Percentiles rank a stretch among this genome's conserved stretches.
Conservation (phyloP, 2,797 vertebrate genomes). For the Onychomys leucogaster region DNA sequence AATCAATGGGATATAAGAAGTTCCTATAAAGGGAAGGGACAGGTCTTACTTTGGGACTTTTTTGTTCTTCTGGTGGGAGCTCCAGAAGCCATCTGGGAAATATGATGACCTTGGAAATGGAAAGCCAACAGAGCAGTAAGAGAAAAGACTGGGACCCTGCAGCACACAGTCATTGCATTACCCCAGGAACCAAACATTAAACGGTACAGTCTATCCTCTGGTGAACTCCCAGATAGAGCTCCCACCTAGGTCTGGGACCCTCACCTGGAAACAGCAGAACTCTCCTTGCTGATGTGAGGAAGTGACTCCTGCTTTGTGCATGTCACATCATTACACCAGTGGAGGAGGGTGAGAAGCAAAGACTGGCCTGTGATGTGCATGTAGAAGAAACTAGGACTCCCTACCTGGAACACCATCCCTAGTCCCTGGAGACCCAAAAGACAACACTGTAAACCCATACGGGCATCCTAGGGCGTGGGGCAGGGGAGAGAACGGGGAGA, state of each 20-base stretch:
- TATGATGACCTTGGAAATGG: constrained; percentile 24
- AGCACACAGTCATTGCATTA: background rate
- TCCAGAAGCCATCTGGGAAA: background rate
- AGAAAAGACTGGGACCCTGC: background rate
- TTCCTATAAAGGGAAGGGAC: background rate
- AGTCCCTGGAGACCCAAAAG: background rate
- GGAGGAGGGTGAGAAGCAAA: background rate
- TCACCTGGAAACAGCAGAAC: background rate
- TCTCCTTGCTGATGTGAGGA: background rate
- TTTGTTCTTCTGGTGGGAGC: constrained; percentile 41
- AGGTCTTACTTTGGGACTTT: background rate
- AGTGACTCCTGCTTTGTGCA: accelerated
- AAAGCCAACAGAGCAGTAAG: constrained; percentile 19
- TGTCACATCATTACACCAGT: background rate
- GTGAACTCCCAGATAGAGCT: background rate
- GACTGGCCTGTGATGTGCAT: background rate
- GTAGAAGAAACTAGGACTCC: background rate
- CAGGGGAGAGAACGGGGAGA: background rate
- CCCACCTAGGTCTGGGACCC: background rate
- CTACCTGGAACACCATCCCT: background rate
- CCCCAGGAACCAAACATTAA: background rate
- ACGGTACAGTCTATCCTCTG: background rate
- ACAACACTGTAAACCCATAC: background rate
- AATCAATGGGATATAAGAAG: background rate
- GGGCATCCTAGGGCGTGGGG: background rate